Conservation (phyloP, 2,113 vertebrate species). For the Oxygymnocypris stewartii region DNA sequence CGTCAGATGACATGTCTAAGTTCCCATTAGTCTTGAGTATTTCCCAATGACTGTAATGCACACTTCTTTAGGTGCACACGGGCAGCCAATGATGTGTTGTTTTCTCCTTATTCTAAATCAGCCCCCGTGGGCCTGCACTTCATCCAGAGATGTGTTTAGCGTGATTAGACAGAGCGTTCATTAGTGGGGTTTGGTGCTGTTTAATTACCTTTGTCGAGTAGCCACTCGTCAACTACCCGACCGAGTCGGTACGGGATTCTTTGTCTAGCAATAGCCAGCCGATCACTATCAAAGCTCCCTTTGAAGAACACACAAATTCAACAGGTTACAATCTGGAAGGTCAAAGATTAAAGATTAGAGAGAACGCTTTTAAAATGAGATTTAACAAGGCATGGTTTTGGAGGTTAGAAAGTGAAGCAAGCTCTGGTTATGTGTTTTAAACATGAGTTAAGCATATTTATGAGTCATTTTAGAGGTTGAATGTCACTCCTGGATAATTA, state of each 20-base stretch:
- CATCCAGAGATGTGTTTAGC: slow-evolving; percentile 78
- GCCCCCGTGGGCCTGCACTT: slow-evolving; percentile 76
- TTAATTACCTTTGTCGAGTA: slow-evolving; percentile 99
- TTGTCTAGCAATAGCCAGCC: slow-evolving; percentile 99
- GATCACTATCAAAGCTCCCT: slow-evolving; percentile 98
- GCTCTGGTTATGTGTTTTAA: slow-evolving; percentile 76
- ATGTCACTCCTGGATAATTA: slow-evolving; percentile 50
- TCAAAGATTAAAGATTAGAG: slow-evolving; percentile 84
- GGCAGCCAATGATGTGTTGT: not conserved
- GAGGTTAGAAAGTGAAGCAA: slow-evolving; percentile 71
- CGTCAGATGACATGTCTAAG: not conserved
- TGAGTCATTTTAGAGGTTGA: slow-evolving; percentile 72
- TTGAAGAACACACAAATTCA: slow-evolving; percentile 89
- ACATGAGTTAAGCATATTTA: slow-evolving; percentile 77
- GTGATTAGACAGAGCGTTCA: slow-evolving; percentile 71
- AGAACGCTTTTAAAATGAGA: slow-evolving; percentile 72
- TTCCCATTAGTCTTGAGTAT: not conserved
- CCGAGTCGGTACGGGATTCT: slow-evolving; percentile 98
- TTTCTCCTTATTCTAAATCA: not conserved
- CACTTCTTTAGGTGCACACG: not conserved
- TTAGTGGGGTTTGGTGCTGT: slow-evolving; percentile 85
- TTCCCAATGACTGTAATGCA: not conserved
- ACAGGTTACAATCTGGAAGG: slow-evolving; percentile 83
- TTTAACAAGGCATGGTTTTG: slow-evolving; percentile 68
- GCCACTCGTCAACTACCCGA: slow-evolving; percentile 99